Base-by-base conservation (phyloP, 2,113 vertebrate genomes). In the Oreochromis spilurus region DNA sequence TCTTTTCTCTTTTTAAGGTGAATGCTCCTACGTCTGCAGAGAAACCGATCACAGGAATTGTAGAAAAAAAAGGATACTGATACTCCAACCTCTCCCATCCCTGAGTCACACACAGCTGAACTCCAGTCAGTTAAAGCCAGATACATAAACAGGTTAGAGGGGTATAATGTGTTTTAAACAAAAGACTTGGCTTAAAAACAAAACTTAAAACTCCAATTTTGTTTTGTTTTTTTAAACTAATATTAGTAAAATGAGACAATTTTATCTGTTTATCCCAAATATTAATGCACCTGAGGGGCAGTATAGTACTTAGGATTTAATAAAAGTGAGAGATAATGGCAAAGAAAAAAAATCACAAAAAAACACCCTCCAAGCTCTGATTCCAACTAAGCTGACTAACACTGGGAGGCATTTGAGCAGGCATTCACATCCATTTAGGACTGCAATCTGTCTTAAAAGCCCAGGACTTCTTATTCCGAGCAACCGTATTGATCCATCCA, bases 361-460 rank as follows among this genome's bases (percentile, higher is more conserved):
- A 70, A 16, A 65, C 10, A 7, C 6, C 60, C 34, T 78, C 81
- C 79, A 67, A 79, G 86, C 81, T 88, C 85, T 50, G 80, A 85
- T 80, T 86, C 79, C 62, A 87, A 29, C 78, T 55, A 82, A 81
- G 75, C 89, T 85, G 85, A 87, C 91, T 89, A 88, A 88, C 86
- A 83, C 86, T 85, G 54, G 58, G 82, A 91, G 89, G 82, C 81
- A 87, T 93, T 54, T 88, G 88, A 86, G 89, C 84, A 85, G 81
- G 86, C 83, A 16, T 86, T 94, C 91, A 89, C 86, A 89, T 95
- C 91, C 91, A 93, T 92, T 95, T 94, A 92, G 60, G 80, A 89
- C 91, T 62, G 79, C 90, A 91, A 93, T 95, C 90, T 92, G 87
- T 95, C 91, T 93, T 89, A 89, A 79, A 89, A 93, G 89, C 86